Conservation (phyloP, 2,797 vertebrate genomes). For the Paramormyrops hopkinsi region DNA sequence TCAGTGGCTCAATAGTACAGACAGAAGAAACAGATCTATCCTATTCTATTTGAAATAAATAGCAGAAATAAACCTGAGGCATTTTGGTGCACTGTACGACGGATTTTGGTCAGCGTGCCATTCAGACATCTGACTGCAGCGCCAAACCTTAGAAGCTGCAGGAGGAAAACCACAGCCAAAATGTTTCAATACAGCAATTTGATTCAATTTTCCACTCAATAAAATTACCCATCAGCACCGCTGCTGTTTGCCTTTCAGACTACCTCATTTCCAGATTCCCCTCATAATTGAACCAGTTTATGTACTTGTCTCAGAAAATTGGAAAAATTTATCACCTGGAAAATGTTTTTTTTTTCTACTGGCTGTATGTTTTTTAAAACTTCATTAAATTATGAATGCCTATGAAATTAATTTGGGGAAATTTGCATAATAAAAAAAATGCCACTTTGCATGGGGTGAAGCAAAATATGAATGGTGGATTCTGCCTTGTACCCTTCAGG, state of each 20-base stretch:
- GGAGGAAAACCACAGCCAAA: conserved; percentile 25
- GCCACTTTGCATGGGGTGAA: conserved; percentile 26
- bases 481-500: not conserved
- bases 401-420: conserved; percentile 72
- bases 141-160: conserved; percentile 14
- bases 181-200: conserved; percentile 85
- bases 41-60: not conserved
- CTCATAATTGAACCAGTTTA: conserved; percentile 89
- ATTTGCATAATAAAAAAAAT: conserved; percentile 47
- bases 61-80: not conserved
- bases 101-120: not conserved
- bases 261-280: conserved; percentile 65
- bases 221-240: conserved; percentile 80
- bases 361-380: conserved; percentile 80
- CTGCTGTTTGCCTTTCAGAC: conserved; percentile 63
- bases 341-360: conserved; percentile 80
- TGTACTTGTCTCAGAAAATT: conserved; percentile 86
- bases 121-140: conserved; percentile 13
- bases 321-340: conserved; percentile 93
- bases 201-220: conserved; percentile 98
- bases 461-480: conserved; percentile 20
- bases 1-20: not conserved
- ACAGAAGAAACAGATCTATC: not conserved
- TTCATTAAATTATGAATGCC: conserved; percentile 84
- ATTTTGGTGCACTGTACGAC: not conserved